These are phyloP conservation scores for Ameiurus melas DNA, from an alignment of 2,113 vertebrate genomes.

Conservation along the genomic window DNA sequence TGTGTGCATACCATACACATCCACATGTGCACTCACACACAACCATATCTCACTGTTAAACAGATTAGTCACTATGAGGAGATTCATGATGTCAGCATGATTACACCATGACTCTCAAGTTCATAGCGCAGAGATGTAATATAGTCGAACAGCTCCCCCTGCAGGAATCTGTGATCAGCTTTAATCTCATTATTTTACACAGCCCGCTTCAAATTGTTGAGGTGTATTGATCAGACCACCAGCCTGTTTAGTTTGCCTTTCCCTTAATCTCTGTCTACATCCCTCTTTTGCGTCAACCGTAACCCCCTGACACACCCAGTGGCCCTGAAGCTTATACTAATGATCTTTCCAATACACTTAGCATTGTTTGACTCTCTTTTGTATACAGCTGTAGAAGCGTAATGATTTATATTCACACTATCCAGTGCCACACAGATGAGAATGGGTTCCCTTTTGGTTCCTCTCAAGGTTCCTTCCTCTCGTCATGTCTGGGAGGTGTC, in stretches of 20 bases:
- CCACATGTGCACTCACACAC: neutral
- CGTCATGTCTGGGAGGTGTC: neutral
- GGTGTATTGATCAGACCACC: conserved; percentile 42
- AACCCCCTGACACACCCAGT: neutral
- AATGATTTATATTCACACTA: neutral
- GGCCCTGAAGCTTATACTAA: neutral
- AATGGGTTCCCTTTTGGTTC: neutral
- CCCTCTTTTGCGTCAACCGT: too few species aligned
- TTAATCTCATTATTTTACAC: conserved; percentile 5
- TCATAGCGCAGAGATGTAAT: neutral
- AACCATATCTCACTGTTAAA: conserved; percentile 13
- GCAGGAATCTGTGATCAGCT: conserved; percentile 1
- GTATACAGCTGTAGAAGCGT: neutral
- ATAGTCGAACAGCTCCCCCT: conserved; percentile 44
- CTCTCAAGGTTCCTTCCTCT: neutral
- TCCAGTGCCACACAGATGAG: neutral
- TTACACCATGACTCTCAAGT: neutral
- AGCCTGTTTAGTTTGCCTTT: neutral
- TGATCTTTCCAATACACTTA: neutral
- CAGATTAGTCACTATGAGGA: conserved; percentile 10
- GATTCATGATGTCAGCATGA: neutral
- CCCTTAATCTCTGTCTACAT: neutral
- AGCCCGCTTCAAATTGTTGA: conserved; percentile 24
- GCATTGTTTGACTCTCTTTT: neutral
- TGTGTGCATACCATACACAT: neutral